Evolutionary conservation across 2,113 vertebrate species (phyloP).

Genomic region (Pseudolaguvia tuberculata): DNA sequence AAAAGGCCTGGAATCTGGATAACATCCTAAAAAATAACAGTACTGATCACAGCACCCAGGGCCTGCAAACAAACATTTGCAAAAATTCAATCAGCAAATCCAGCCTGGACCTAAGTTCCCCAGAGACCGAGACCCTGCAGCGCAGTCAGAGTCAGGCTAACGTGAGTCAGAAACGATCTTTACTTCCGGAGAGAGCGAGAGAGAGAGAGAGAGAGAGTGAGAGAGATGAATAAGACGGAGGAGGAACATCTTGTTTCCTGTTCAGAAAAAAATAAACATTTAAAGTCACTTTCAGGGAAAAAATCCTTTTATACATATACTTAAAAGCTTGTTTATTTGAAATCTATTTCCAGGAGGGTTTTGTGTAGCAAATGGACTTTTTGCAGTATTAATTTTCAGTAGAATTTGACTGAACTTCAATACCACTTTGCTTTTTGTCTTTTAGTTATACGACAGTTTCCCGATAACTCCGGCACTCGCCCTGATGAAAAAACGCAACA

Average conservation of each 20-base stretch:
- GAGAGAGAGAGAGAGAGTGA: too few species aligned
- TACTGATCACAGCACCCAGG: conserved; percentile 15
- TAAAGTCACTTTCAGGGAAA: too few species aligned
- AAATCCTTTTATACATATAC: too few species aligned
- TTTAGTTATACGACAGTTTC: conserved; percentile 50
- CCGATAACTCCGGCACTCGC: conserved; percentile 66
- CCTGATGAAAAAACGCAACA: conserved; percentile 73
- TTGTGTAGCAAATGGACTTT: neutral
- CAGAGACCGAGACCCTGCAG: neutral
- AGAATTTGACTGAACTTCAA: too few species aligned
- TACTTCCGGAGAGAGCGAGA: neutral
- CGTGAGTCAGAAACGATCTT: conserved; percentile 4
- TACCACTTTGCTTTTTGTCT: too few species aligned
- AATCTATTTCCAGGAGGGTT: neutral
- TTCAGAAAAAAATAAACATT: too few species aligned
- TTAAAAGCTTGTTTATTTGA: neutral
- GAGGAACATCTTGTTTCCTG: too few species aligned
- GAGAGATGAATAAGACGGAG: too few species aligned
- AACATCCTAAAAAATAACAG: conserved; percentile 60
- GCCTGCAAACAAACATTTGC: conserved; percentile 1
- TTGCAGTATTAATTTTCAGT: neutral
- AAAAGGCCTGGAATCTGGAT: conserved; percentile 54
- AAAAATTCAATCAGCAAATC: conserved; percentile 50
- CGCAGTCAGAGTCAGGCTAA: conserved; percentile 25
- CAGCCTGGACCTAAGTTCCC: conserved; percentile 57